A percentile compares a stretch with the other conserved stretches of the same genome.
These are phyloP conservation scores for Agraylea sexmaculata DNA, from an alignment of 1,140 invertebrate species.

Conservation along the genomic window DNA sequence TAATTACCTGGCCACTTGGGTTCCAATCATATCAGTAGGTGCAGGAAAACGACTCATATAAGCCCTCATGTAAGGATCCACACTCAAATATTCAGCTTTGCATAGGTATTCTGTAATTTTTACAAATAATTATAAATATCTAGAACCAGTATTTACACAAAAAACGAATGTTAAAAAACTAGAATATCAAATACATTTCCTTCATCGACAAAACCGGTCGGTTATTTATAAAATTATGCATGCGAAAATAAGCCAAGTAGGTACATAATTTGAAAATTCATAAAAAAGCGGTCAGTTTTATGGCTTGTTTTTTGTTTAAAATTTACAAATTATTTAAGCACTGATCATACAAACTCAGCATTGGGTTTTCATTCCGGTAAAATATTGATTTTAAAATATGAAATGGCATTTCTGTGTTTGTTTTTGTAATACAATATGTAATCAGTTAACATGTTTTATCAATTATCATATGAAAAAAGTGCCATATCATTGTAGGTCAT, in stretches of 20 bases:
- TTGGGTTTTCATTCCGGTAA: too few relatives aligned
- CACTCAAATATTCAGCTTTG: slow-evolving; percentile 33
- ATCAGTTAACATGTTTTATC: too few relatives aligned
- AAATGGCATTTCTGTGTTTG: too few relatives aligned
- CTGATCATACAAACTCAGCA: too few relatives aligned
- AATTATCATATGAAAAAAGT: too few relatives aligned
- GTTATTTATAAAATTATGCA: not conserved
- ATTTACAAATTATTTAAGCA: too few relatives aligned
- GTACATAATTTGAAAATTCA: not conserved
- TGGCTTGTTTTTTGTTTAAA: not conserved
- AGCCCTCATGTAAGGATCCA: slow-evolving; percentile 38
- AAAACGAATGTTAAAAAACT: not conserved
- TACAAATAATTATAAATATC: slow-evolving; percentile 1
- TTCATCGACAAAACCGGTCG: not conserved
- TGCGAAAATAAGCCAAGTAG: not conserved
- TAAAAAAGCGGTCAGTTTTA: not conserved
- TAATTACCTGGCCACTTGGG: slow-evolving; percentile 25
- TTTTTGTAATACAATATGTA: too few relatives aligned
- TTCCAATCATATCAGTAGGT: slow-evolving; percentile 26
- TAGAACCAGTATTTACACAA: not conserved
- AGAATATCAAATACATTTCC: not conserved
- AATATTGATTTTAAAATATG: too few relatives aligned
- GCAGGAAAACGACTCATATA: slow-evolving; percentile 20
- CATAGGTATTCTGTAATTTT: slow-evolving; percentile 31
- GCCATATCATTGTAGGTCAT: too few relatives aligned